phyloP scores from a whole-genome alignment of 2,888 invertebrate genomes.

The Autographa pulchrina region DNA sequence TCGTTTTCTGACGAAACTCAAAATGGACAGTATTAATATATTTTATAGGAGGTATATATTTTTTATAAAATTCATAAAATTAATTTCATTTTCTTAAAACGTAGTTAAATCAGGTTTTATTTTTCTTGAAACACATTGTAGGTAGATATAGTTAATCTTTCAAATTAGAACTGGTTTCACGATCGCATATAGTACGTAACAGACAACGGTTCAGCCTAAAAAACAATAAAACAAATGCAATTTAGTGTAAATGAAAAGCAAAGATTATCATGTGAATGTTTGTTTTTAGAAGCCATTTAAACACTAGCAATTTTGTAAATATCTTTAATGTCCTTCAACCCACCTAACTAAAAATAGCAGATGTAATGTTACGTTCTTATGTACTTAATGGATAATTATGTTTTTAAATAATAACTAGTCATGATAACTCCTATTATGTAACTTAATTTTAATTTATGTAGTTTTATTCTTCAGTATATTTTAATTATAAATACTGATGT shows the following conservation, averaged over 20 bases:
- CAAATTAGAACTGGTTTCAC: not conserved
- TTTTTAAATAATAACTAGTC: constrained; percentile 52
- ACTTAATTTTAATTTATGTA: constrained; percentile 22
- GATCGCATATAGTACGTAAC: no score
- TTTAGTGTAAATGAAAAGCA: no score
- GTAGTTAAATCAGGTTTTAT: not conserved
- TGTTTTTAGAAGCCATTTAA: not conserved
- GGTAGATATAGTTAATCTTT: not conserved
- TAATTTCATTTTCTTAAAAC: not conserved
- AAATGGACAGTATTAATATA: not conserved
- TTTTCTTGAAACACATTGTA: not conserved
- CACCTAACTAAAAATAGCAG: constrained; percentile 37
- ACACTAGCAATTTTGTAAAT: constrained; percentile 11
- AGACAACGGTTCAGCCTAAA: no score
- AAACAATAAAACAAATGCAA: no score
- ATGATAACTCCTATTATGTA: constrained; percentile 36
- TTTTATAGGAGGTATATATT: not conserved
- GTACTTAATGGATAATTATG: constrained; percentile 51
- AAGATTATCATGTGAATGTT: not conserved
- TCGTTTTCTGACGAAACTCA: not conserved
- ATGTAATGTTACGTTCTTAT: constrained; percentile 25
- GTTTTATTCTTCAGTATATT: constrained; percentile 32
- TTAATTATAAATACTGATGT: constrained; percentile 6
- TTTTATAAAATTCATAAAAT: not conserved
- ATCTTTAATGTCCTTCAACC: constrained; percentile 25